A percentile compares a stretch with the other conserved stretches of the same genome.
These are phyloP conservation scores for Yoshiicerus persimilis DNA, from an alignment of 1,140 invertebrate species.

Conservation along the genomic window DNA sequence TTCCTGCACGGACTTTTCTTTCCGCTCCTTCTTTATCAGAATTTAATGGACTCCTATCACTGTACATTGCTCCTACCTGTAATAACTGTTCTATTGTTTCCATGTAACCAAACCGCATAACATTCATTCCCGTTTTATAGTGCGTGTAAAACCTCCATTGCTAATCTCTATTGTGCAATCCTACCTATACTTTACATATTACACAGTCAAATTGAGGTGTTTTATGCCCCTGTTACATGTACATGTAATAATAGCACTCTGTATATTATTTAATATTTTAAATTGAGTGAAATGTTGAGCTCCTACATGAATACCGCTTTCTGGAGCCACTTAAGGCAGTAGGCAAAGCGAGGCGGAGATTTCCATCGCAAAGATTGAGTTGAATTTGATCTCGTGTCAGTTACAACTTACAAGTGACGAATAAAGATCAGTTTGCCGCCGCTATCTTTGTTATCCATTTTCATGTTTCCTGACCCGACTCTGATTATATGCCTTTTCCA, in stretches of 20 bases:
- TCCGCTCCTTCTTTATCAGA: not conserved
- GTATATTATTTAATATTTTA: not conserved
- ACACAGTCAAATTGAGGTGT: not conserved
- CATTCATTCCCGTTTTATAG: not conserved
- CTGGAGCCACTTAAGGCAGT: not conserved
- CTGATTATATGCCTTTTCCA: conserved; percentile 31
- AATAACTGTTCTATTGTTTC: not conserved
- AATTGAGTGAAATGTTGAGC: not conserved
- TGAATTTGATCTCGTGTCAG: conserved; percentile 48
- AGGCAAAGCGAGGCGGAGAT: not conserved
- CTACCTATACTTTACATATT: not conserved
- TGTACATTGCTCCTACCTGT: not conserved
- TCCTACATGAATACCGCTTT: not conserved
- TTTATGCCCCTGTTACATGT: not conserved
- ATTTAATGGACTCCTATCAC: not conserved
- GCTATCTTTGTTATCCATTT: conserved; percentile 35
- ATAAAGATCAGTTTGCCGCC: conserved; percentile 45
- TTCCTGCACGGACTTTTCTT: not conserved
- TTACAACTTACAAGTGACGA: conserved; percentile 43
- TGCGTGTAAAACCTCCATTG: not conserved
- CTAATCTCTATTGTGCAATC: not conserved
- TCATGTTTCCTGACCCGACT: conserved; percentile 31
- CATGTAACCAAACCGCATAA: not conserved
- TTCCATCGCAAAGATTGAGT: conserved; percentile 33
- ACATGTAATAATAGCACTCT: not conserved